phyloP scores from a whole-genome alignment of 1,140 invertebrate genomes.

The Eumeta japonica region DNA sequence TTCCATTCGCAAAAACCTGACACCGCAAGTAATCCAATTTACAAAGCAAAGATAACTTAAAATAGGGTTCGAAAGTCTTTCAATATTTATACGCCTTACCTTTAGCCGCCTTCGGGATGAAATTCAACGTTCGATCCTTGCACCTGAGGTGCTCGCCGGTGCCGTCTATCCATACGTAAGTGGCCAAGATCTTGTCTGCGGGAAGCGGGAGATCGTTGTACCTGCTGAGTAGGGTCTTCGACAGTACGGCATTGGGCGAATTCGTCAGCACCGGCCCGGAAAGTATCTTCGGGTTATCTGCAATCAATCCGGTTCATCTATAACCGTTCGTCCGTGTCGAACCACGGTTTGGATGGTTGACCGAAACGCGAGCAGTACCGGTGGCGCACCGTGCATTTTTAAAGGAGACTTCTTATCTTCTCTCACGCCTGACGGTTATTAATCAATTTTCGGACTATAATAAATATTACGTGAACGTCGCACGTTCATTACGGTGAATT shows the following conservation, averaged over 20 bases:
- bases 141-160: slow-evolving; percentile 83
- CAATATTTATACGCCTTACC: slow-evolving; percentile 43
- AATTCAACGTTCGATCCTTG: slow-evolving; percentile 85
- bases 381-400: neutral
- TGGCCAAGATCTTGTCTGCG: slow-evolving; percentile 75
- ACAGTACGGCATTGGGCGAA: slow-evolving; percentile 55
- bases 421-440: neutral
- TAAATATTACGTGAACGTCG: neutral
- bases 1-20: neutral
- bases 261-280: slow-evolving; percentile 45
- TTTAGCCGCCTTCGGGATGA: slow-evolving; percentile 70
- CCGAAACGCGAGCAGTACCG: no score
- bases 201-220: slow-evolving; percentile 78
- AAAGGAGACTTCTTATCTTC: neutral
- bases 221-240: slow-evolving; percentile 71
- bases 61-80: neutral
- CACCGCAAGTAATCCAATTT: neutral
- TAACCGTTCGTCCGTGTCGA: neutral
- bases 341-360: no score
- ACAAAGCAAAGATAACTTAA: neutral
- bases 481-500: no score
- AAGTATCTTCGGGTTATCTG: slow-evolving; percentile 50
- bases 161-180: slow-evolving; percentile 96
- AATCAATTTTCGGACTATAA: neutral
- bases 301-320: slow-evolving; percentile 5